Conservation (phyloP, 2,797 vertebrate genomes). For the Dendrocincla tyrannina region DNA sequence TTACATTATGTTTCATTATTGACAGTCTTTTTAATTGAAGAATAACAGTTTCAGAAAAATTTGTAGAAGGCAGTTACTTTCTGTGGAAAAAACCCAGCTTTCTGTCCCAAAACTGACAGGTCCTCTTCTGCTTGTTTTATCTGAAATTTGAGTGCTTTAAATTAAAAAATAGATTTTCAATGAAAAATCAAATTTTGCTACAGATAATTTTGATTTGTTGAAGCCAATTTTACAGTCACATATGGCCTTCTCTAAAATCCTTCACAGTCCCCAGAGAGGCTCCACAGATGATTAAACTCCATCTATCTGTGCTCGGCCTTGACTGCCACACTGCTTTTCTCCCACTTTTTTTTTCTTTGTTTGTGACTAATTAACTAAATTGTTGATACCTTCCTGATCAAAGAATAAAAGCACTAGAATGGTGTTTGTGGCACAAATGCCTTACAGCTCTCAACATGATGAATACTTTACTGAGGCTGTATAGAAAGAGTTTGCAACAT, state of each 20-base stretch:
- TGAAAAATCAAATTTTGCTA: neutral
- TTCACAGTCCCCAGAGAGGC: neutral
- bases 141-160: neutral
- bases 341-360: neutral
- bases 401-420: neutral
- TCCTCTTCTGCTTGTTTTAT: neutral
- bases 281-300: neutral
- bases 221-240: neutral
- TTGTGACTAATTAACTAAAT: neutral
- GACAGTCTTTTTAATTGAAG: neutral
- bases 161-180: neutral
- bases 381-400: neutral
- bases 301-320: neutral
- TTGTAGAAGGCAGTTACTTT: neutral
- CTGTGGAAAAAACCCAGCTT: neutral
- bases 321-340: neutral
- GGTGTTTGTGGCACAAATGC: neutral
- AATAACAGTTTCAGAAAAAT: neutral
- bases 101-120: neutral
- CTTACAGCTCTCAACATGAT: neutral
- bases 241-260: neutral
- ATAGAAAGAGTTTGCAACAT: neutral
- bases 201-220: neutral
- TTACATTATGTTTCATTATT: neutral
- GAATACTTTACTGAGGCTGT: neutral